Conservation (phyloP, 2,113 vertebrate genomes). For the Nothocercus nigrocapillus region DNA sequence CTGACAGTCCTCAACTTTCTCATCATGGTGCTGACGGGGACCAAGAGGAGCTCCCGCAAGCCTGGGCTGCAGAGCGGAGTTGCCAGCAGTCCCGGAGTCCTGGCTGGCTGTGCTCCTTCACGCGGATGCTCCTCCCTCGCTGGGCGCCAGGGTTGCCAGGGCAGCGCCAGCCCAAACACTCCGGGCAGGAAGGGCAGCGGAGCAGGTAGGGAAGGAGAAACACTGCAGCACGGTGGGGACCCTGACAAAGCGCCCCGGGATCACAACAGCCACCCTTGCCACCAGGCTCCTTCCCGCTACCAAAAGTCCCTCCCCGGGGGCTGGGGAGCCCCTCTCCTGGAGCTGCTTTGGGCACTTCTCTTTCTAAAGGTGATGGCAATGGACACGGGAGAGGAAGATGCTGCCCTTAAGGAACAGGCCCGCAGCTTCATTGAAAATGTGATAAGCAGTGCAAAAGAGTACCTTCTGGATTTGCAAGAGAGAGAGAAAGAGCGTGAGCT, state of each 20-base stretch:
- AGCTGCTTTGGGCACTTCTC: neutral
- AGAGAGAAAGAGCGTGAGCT: constrained; percentile 34
- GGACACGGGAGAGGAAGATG: neutral
- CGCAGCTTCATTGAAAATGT: neutral
- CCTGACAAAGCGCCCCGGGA: too few species aligned
- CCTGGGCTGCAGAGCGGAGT: neutral
- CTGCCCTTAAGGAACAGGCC: neutral
- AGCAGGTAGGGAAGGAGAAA: neutral
- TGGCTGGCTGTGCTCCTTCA: too few species aligned
- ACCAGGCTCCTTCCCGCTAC: neutral
- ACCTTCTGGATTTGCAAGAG: neutral
- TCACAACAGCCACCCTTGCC: rapidly evolving
- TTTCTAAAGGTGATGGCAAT: neutral
- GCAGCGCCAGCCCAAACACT: neutral
- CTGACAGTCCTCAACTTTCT: neutral
- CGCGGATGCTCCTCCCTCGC: too few species aligned
- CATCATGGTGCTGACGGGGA: neutral
- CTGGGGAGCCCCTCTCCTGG: neutral
- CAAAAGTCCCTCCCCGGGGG: neutral
- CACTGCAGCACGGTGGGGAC: neutral
- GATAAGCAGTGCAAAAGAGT: neutral
- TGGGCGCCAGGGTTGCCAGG: neutral
- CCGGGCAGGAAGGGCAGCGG: neutral
- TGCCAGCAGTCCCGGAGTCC: too few species aligned
- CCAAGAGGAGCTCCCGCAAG: neutral